Evolutionary conservation across 2,888 invertebrate genomes (phyloP).

Genomic region (Macrosoma leucophasiata): DNA sequence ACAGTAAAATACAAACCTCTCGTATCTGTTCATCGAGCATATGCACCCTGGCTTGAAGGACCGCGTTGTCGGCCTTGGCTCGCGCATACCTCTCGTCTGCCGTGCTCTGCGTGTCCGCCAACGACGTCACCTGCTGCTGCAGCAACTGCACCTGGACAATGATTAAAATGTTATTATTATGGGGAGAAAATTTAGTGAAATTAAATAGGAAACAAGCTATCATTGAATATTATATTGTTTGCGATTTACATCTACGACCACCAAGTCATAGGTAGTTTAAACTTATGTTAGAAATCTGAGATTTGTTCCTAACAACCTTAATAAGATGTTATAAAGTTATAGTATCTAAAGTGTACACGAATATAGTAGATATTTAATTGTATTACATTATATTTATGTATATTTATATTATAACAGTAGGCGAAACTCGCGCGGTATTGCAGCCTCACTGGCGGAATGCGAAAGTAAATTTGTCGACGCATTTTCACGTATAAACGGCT

Average conservation of each 20-base stretch:
- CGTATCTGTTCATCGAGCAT: constrained; percentile 94
- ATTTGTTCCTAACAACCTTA: too few relatives aligned
- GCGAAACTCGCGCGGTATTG: too few relatives aligned
- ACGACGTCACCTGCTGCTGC: constrained; percentile 92
- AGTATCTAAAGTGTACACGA: too few relatives aligned
- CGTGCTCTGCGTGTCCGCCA: constrained; percentile 91
- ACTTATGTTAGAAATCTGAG: too few relatives aligned
- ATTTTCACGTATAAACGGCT: too few relatives aligned
- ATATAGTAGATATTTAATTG: too few relatives aligned
- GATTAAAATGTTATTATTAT: constrained; percentile 7
- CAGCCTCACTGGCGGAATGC: too few relatives aligned
- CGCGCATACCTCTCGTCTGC: constrained; percentile 92
- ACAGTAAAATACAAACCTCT: constrained; percentile 64
- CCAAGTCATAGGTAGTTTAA: too few relatives aligned
- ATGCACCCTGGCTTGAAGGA: constrained; percentile 90
- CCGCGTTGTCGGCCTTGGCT: constrained; percentile 94
- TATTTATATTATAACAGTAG: too few relatives aligned
- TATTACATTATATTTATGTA: too few relatives aligned
- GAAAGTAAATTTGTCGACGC: too few relatives aligned
- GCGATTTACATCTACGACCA: not conserved
- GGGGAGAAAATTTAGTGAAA: not conserved
- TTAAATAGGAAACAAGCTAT: not conserved
- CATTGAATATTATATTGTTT: not conserved
- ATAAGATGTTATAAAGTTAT: too few relatives aligned
- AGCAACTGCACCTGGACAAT: constrained; percentile 88